Evolutionary conservation across 2,113 vertebrate species (phyloP).

Genomic region (Colius striatus): DNA sequence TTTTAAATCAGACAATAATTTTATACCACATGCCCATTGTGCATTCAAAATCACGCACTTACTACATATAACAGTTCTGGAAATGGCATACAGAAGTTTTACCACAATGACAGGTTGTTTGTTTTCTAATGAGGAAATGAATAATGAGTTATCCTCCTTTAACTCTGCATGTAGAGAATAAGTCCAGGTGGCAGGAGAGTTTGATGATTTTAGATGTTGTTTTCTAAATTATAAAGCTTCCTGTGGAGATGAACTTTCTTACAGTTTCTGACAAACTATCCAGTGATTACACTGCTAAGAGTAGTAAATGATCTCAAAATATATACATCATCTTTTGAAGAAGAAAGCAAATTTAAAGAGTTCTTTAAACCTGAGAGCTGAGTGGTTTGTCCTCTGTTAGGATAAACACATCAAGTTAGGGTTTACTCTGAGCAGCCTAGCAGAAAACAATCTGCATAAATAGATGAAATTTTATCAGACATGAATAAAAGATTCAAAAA

Average conservation of each 20-base stretch:
- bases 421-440: conserved; percentile 18
- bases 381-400: background rate
- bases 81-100: background rate
- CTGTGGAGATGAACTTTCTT: background rate
- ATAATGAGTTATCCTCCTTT: background rate
- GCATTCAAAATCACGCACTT: background rate
- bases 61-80: background rate
- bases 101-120: background rate
- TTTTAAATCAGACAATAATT: background rate
- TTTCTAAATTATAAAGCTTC: conserved; percentile 43
- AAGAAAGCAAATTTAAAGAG: background rate
- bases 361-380: conserved; percentile 8
- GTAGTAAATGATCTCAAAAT: conserved; percentile 40
- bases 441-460: conserved; percentile 35
- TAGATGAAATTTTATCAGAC: conserved; percentile 24
- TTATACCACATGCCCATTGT: background rate
- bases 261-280: background rate
- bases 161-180: background rate
- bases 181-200: background rate
- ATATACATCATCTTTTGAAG: background rate
- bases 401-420: conserved; percentile 6
- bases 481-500: conserved; percentile 19
- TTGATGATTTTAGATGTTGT: background rate
- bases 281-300: conserved; percentile 8
- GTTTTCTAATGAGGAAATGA: conserved; percentile 9